Conservation (phyloP, 2,797 vertebrate genomes). For the Alauda arvensis region DNA sequence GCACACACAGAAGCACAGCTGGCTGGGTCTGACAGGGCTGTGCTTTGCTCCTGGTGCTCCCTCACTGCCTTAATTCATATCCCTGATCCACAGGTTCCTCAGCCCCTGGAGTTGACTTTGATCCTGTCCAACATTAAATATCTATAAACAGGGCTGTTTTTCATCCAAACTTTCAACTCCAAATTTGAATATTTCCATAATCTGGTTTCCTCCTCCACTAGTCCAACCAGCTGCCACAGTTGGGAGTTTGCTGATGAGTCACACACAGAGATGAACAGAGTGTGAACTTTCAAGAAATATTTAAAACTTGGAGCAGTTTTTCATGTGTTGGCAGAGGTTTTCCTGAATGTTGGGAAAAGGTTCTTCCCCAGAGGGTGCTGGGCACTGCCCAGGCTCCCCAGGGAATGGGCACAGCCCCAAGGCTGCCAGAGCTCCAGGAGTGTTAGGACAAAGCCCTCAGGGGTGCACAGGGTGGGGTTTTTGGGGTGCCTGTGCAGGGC, state of each 20-base stretch:
- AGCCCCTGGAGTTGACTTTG: not conserved
- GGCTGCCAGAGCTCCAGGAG: not conserved
- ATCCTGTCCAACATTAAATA: not conserved
- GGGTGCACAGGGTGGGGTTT: not conserved
- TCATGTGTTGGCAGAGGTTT: not conserved
- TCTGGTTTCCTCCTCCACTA: not conserved
- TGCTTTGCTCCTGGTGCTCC: not conserved
- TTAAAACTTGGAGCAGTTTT: not conserved
- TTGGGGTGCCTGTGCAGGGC: rapidly evolving
- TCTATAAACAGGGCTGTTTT: not conserved
- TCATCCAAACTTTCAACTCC: not conserved
- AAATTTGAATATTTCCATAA: not conserved
- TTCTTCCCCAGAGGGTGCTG: not conserved
- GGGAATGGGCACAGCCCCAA: not conserved
- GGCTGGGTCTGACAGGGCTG: not conserved
- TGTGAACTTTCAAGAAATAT: not conserved
- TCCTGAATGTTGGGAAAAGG: not conserved
- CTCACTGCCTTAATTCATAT: not conserved
- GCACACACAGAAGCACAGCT: not conserved
- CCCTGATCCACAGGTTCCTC: not conserved
- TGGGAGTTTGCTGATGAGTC: not conserved
- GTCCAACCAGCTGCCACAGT: not conserved
- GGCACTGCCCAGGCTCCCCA: not conserved
- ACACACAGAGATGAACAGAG: not conserved
- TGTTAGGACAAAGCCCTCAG: rapidly evolving